A percentile compares a stretch with the other conserved stretches of the same genome.
Evolutionary conservation across 1,140 invertebrate species (phyloP).

Genomic region (Caenorhabditis latens): DNA sequence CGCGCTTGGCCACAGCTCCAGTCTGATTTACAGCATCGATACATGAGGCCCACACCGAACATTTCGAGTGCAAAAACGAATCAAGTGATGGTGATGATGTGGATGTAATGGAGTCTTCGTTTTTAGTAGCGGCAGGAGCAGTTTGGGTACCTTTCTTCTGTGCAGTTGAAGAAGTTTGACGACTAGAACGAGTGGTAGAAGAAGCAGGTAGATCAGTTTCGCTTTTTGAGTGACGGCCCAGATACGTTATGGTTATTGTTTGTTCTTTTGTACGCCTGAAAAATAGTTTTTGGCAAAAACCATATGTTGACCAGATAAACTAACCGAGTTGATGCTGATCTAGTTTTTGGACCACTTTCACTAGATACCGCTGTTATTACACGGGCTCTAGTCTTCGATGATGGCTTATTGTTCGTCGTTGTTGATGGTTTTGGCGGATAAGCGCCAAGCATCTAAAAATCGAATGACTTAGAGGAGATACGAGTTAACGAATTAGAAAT

Average conservation of each 20-base stretch:
- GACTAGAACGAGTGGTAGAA: not conserved
- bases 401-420: not conserved
- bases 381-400: not conserved
- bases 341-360: not conserved
- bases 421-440: not conserved
- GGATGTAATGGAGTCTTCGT: not conserved
- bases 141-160: not conserved
- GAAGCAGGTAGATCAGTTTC: not conserved
- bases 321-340: slow-evolving; percentile 1
- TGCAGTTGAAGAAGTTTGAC: not conserved
- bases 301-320: not conserved
- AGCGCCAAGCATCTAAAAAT: not conserved
- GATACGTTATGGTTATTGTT: not conserved
- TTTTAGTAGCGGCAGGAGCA: not conserved
- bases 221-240: not conserved
- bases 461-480: no score
- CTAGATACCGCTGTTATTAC: no score
- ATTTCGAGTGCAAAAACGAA: not conserved
- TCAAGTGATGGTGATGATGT: not conserved
- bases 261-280: not conserved
- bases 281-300: no score
- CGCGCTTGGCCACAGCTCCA: not conserved
- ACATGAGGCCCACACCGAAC: not conserved
- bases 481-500: no score
- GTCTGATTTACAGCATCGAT: not conserved